Conservation (phyloP, 2,113 vertebrate genomes). For the Isurus oxyrinchus region DNA sequence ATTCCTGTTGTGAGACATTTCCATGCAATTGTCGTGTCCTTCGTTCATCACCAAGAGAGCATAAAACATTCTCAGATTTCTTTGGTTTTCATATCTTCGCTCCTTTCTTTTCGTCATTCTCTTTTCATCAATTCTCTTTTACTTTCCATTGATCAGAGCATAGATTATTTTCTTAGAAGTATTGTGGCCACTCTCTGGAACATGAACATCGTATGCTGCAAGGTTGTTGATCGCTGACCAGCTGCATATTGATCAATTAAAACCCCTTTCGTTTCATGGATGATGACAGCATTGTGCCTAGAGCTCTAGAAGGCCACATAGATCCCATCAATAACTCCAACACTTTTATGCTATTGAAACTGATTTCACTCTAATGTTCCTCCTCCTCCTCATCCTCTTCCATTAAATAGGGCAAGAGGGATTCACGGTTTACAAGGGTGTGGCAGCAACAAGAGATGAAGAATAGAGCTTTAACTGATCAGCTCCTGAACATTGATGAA, state of each 20-base stretch:
- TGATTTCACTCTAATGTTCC: background rate
- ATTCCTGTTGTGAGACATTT: background rate
- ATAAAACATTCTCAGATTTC: background rate
- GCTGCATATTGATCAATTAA: background rate
- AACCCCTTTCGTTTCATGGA: background rate
- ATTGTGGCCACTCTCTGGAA: background rate
- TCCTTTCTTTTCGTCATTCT: background rate
- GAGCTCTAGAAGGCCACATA: background rate
- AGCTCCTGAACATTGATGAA: background rate
- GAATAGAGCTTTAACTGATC: background rate
- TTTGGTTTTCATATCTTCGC: background rate
- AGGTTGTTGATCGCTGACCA: background rate
- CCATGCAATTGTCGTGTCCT: background rate
- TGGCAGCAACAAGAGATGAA: background rate
- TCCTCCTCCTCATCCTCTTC: background rate
- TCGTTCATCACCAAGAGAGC: background rate
- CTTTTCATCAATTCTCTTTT: background rate
- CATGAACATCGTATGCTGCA: background rate
- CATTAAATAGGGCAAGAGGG: background rate
- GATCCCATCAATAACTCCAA: background rate
- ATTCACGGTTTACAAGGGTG: background rate
- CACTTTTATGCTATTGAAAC: background rate
- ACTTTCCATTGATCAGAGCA: background rate
- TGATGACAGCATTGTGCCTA: background rate
- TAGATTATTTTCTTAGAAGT: background rate